Evolutionary conservation across 2,797 vertebrate species (phyloP).

Genomic region (Poecile montanus): DNA sequence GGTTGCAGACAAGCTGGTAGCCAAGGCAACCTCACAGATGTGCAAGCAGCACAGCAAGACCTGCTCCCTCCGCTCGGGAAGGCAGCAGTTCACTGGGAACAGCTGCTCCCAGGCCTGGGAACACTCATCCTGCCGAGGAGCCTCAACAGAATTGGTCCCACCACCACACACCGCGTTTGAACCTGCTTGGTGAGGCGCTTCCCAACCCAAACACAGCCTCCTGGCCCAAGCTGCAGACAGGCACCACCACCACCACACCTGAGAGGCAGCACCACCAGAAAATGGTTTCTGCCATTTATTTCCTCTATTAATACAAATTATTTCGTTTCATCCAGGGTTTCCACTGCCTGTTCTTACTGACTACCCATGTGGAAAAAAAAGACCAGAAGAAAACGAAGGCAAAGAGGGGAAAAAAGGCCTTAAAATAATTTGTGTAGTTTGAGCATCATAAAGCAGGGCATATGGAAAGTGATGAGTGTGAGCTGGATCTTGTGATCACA

Average conservation of each 20-base stretch:
- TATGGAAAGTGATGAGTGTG: neutral
- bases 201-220: neutral
- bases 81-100: neutral
- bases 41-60: neutral
- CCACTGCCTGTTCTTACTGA: neutral
- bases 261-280: neutral
- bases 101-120: neutral
- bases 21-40: conserved; percentile 62
- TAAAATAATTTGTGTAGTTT: neutral
- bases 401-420: neutral
- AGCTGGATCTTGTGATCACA: neutral
- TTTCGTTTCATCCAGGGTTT: neutral
- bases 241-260: neutral
- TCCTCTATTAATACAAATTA: neutral
- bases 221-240: neutral
- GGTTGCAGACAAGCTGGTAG: conserved; percentile 10
- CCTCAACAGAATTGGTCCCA: neutral
- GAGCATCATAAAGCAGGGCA: neutral
- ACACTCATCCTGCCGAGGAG: neutral
- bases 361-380: neutral
- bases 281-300: neutral
- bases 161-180: fast-evolving
- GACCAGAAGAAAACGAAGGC: neutral
- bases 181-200: fast-evolving
- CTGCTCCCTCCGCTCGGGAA: neutral